These are phyloP conservation scores for Sebastes schlegelii DNA, from an alignment of 2,113 vertebrate species.

Conservation along the genomic window DNA sequence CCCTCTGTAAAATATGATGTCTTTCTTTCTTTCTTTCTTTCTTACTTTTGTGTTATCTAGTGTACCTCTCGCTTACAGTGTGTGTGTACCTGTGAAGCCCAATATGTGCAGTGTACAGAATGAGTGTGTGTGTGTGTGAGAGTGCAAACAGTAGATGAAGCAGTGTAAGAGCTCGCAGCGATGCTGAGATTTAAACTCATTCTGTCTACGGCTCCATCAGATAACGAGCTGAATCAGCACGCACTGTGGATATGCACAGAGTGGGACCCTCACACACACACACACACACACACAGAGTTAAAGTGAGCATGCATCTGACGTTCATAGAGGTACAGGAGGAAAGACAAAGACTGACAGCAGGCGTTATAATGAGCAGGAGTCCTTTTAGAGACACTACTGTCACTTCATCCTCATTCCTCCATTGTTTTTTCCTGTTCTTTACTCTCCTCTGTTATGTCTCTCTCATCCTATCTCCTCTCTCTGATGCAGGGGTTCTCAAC, in stretches of 20 bases:
- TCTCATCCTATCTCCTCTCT: background rate
- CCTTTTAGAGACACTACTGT: slow-evolving; percentile 38
- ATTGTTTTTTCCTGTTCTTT: slow-evolving; percentile 3
- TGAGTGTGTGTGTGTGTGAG: slow-evolving; percentile 20
- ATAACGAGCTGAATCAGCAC: slow-evolving; percentile 84
- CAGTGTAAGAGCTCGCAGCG: slow-evolving; percentile 59
- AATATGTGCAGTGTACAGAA: slow-evolving; percentile 2
- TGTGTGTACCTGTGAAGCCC: slow-evolving; percentile 1
- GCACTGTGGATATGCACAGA: slow-evolving; percentile 35
- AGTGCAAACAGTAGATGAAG: slow-evolving; percentile 62
- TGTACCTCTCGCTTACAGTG: background rate
- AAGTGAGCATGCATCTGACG: slow-evolving; percentile 43
- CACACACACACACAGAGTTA: slow-evolving; percentile 22
- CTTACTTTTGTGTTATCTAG: slow-evolving; percentile 2
- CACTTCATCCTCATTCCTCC: slow-evolving; percentile 29
- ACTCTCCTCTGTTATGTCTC: background rate
- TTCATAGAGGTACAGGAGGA: slow-evolving; percentile 39
- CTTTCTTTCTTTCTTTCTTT: background rate
- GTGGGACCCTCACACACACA: slow-evolving; percentile 20
- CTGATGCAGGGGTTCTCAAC: background rate
- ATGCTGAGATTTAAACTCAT: slow-evolving; percentile 84
- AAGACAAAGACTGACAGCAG: slow-evolving; percentile 51
- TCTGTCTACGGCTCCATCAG: slow-evolving; percentile 80
- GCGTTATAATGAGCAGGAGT: slow-evolving; percentile 64
- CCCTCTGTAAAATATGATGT: background rate